These are phyloP conservation scores for Pteria penguin DNA, from an alignment of 2,888 invertebrate genomes.

Conservation along the genomic window DNA sequence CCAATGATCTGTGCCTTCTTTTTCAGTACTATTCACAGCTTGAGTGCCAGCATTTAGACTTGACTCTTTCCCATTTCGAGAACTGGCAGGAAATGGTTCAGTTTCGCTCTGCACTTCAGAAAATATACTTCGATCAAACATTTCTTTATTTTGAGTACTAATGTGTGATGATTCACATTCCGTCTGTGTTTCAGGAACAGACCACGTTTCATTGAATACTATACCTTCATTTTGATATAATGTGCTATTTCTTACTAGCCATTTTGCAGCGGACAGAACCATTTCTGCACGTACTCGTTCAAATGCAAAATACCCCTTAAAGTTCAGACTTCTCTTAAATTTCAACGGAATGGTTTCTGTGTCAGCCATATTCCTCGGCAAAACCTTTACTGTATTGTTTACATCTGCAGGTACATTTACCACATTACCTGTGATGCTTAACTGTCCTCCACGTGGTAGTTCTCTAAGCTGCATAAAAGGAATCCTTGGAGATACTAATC, in stretches of 20 bases:
- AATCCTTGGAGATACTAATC: slow-evolving; percentile 13
- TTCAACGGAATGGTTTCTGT: slow-evolving; percentile 7
- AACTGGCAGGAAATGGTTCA: neutral
- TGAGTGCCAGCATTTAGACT: too few relatives aligned
- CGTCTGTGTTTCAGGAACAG: too few relatives aligned
- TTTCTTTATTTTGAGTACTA: too few relatives aligned
- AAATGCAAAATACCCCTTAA: slow-evolving; percentile 39
- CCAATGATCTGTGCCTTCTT: slow-evolving; percentile 32
- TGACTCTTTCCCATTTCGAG: too few relatives aligned
- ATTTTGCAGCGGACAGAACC: slow-evolving; percentile 38
- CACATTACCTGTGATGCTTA: slow-evolving; percentile 24
- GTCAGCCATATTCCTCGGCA: slow-evolving; percentile 9
- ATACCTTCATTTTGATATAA: slow-evolving; percentile 13
- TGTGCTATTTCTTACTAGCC: slow-evolving; percentile 15
- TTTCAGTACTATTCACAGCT: too few relatives aligned
- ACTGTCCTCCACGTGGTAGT: slow-evolving; percentile 29
- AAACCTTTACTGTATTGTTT: neutral
- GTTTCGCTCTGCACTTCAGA: neutral
- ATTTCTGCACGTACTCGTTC: slow-evolving; percentile 42
- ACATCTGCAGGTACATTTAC: slow-evolving; percentile 34
- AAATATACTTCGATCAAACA: neutral
- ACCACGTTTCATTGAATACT: neutral
- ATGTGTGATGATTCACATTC: too few relatives aligned
- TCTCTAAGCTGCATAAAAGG: slow-evolving; percentile 31
- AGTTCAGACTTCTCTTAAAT: slow-evolving; percentile 17